Conservation (phyloP, 2,888 invertebrate genomes). For the Encarsia formosa region DNA sequence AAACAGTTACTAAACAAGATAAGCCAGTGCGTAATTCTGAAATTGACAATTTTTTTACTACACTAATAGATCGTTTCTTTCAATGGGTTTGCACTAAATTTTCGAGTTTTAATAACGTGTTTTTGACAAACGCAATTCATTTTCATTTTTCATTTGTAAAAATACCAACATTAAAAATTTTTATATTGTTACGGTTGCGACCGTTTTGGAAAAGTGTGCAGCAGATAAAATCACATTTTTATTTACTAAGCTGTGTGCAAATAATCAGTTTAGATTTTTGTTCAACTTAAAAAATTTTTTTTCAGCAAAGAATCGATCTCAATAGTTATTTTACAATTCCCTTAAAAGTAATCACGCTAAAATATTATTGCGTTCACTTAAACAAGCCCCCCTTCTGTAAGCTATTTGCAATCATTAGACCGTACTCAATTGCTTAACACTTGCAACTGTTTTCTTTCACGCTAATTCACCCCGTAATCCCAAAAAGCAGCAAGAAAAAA, state of each 20-base stretch:
- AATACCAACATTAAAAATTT: not conserved
- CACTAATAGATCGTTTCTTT: conserved; percentile 1
- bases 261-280: not conserved
- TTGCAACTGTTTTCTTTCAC: conserved; percentile 8
- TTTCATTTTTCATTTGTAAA: not conserved
- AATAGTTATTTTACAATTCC: no score
- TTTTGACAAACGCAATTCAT: not conserved
- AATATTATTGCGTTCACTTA: conserved; percentile 1
- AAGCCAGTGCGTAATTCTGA: conserved; percentile 22
- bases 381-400: conserved; percentile 3
- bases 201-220: no score
- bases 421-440: conserved; percentile 15
- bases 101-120: not conserved
- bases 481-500: conserved; percentile 41
- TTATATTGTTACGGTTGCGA: not conserved
- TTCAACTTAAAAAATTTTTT: not conserved
- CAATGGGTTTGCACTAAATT: not conserved
- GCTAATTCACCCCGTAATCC: conserved; percentile 1
- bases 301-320: no score
- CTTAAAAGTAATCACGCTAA: not conserved
- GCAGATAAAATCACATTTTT: no score
- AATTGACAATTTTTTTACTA: not conserved
- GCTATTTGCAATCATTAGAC: conserved; percentile 3
- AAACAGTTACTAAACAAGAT: conserved; percentile 14
- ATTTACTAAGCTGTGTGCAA: no score